Evolutionary conservation across 2,113 vertebrate species (phyloP).

Genomic region (Rhizomys pruinosus): DNA sequence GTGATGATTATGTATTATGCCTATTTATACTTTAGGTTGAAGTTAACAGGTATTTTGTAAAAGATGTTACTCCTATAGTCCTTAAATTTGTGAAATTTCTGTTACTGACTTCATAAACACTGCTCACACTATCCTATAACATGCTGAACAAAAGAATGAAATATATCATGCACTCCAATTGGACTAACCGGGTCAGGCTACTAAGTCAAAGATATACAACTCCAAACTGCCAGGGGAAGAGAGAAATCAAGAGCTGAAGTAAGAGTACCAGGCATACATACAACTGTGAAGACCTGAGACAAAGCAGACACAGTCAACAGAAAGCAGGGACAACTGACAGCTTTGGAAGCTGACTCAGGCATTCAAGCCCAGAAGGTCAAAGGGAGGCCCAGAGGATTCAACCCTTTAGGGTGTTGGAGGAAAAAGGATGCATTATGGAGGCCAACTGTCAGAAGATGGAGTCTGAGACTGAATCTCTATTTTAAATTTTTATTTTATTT

Average conservation of each 20-base stretch:
- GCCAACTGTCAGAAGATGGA: neutral
- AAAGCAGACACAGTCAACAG: conserved; percentile 23
- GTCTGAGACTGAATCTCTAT: neutral
- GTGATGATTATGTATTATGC: neutral
- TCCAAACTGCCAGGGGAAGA: neutral
- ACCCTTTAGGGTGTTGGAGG: neutral
- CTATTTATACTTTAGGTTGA: neutral
- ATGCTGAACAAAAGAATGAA: neutral
- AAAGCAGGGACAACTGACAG: conserved; percentile 25
- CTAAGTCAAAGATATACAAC: conserved; percentile 25
- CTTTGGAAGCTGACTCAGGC: conserved; percentile 13
- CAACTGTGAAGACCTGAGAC: conserved; percentile 34
- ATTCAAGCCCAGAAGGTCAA: neutral
- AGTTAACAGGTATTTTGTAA: neutral
- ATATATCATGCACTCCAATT: neutral
- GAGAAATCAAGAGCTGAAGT: conserved; percentile 17
- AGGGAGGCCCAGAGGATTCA: neutral
- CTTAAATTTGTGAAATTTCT: conserved; percentile 3
- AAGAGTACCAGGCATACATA: neutral
- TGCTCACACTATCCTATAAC: neutral
- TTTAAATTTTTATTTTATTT: too few species aligned
- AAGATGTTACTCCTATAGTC: neutral
- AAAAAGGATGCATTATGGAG: neutral
- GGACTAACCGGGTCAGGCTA: neutral
- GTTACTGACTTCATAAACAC: neutral